Base-by-base conservation (phyloP, 2,888 invertebrate species). In the Gymnosoma rotundatum region DNA sequence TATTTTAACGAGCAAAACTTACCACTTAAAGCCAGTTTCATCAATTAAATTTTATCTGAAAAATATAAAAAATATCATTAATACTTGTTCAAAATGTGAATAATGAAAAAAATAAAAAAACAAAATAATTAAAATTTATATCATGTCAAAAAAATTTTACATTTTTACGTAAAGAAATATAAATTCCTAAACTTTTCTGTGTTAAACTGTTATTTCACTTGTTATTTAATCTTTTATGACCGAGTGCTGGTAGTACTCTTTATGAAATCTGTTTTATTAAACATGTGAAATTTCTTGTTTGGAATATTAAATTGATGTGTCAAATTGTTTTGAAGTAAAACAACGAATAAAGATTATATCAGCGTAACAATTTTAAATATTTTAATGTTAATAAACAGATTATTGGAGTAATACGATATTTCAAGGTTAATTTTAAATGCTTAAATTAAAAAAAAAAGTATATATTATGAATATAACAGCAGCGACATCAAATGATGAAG, bases 361-460 rank as follows among this genome's bases (percentile, higher is more conserved):
- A 67, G 20, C 5, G 10, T 18, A 78, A 36, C 12, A 60, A 52
- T 66, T 48, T 36, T 64, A 60, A 72, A 52, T 52, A 20, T 66
- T 50, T 45, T 69, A 60, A 20, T 58, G 32, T 48, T 48, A 70
- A 76, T 54, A 70, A 73, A 78, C 56, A 54, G 69, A 78, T 84
- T 80, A 84, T 76, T 73, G 50, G 52, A 80, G 56, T 75, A 72
- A 75, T 79, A 12, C 25, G 56, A 76, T 64, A 61, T 73, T 80
- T 83, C 79, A 83, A 82, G 81, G 81, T 76, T 63, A 82, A 56
- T 82, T 75, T 38, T 20, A 69, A 69, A 50, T 63, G 45, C 56
- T 63, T n/a, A 48, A 42, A 60, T 38, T 21, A 70, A 61, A 70
- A 38, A 14, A n/a, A 14, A 25, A 25, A 2, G 25, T 25, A 25